phyloP scores from a whole-genome alignment of 2,797 vertebrate genomes.

The Galago senegalensis region DNA sequence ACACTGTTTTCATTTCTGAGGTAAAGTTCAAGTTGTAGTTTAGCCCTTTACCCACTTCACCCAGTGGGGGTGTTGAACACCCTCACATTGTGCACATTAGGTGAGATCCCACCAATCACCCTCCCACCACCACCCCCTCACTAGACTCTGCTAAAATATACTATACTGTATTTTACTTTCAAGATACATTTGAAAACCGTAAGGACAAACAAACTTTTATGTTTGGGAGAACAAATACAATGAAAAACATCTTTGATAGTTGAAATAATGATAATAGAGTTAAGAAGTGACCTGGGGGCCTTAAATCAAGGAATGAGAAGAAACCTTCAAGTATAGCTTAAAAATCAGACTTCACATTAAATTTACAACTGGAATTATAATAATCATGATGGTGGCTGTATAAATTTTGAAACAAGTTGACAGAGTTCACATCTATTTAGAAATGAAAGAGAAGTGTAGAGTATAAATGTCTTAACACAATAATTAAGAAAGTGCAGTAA shows the following conservation, averaged over 20 bases:
- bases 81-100: no score
- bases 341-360: slow-evolving; percentile 31
- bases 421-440: background rate
- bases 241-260: background rate
- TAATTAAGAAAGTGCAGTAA: no score
- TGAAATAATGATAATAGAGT: background rate
- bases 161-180: background rate
- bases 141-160: no score
- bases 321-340: background rate
- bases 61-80: no score
- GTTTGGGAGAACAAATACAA: background rate
- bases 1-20: no score
- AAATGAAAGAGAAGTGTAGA: background rate
- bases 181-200: background rate
- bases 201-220: background rate
- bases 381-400: background rate
- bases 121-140: no score
- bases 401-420: background rate
- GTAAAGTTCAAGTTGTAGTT: no score
- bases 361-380: background rate
- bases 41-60: no score
- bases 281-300: background rate
- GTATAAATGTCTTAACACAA: no score
- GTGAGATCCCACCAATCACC: no score
- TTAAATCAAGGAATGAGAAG: background rate